Percentiles rank a stretch among this genome's conserved stretches.
phyloP scores from a whole-genome alignment of 1,140 invertebrate species.

The Euura lappo region DNA sequence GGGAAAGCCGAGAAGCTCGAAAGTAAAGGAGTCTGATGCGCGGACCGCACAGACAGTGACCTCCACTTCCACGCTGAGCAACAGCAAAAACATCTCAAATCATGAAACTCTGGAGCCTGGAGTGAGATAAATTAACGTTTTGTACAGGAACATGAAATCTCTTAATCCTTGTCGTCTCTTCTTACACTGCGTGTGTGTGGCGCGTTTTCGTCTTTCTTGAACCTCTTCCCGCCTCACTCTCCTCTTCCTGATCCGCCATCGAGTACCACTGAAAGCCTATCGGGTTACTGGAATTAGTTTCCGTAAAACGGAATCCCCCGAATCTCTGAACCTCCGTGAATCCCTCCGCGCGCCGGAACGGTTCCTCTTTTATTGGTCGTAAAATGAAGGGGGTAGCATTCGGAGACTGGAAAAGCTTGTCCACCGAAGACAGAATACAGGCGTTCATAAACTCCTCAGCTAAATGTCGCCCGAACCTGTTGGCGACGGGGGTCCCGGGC shows the following conservation, averaged over 20 bases:
- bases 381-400: neutral
- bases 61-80: neutral
- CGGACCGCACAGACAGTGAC: neutral
- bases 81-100: neutral
- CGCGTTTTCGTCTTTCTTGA: neutral
- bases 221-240: neutral
- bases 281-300: conserved; percentile 2
- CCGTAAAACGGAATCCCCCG: neutral
- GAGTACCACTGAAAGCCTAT: neutral
- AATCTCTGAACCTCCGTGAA: neutral
- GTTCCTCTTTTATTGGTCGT: neutral
- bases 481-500: neutral
- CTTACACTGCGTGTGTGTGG: conserved; percentile 1
- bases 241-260: no score
- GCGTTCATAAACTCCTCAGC: neutral
- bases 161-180: neutral
- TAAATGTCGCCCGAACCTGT: neutral
- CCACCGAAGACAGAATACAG: neutral
- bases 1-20: neutral
- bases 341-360: neutral
- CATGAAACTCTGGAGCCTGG: neutral
- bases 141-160: neutral
- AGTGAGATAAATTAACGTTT: no score
- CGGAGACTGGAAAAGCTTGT: neutral
- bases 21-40: neutral